Evolutionary conservation across 2,888 invertebrate species (phyloP).

Genomic region (Hartigia nigra): DNA sequence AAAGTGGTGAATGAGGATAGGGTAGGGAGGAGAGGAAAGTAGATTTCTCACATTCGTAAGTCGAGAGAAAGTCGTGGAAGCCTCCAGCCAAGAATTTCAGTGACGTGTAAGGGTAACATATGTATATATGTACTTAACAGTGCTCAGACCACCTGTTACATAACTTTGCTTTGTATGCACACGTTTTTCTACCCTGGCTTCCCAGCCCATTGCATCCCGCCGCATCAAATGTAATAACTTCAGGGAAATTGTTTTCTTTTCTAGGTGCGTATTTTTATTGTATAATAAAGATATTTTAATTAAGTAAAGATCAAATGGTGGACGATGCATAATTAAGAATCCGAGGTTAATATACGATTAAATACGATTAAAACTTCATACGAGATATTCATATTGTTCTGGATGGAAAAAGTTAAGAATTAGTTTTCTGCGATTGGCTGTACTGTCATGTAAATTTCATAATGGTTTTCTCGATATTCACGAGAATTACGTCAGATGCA

Average conservation of each 20-base stretch:
- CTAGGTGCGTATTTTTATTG: background rate
- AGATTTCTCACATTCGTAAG: background rate
- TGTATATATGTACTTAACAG: background rate
- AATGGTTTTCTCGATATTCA: background rate
- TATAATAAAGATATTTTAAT: background rate
- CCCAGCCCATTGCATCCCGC: background rate
- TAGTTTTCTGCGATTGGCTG: background rate
- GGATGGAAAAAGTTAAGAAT: background rate
- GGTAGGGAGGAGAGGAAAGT: background rate
- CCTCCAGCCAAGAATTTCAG: background rate
- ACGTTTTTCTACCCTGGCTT: background rate
- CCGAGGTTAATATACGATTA: background rate
- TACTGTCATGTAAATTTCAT: background rate
- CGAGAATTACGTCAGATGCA: background rate
- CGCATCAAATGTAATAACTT: background rate
- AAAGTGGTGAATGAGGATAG: background rate
- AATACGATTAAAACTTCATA: background rate
- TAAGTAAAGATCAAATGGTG: background rate
- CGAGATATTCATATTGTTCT: background rate
- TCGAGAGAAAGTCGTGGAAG: background rate
- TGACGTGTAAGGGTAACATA: no score
- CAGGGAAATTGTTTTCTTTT: background rate
- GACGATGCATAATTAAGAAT: background rate
- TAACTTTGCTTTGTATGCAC: slow-evolving; percentile 19
- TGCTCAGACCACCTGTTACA: slow-evolving; percentile 36